Evolutionary conservation across 2,113 vertebrate species (phyloP), one percentile per base, ranked within the genome.

Genomic region (Chionomys nivalis): DNA sequence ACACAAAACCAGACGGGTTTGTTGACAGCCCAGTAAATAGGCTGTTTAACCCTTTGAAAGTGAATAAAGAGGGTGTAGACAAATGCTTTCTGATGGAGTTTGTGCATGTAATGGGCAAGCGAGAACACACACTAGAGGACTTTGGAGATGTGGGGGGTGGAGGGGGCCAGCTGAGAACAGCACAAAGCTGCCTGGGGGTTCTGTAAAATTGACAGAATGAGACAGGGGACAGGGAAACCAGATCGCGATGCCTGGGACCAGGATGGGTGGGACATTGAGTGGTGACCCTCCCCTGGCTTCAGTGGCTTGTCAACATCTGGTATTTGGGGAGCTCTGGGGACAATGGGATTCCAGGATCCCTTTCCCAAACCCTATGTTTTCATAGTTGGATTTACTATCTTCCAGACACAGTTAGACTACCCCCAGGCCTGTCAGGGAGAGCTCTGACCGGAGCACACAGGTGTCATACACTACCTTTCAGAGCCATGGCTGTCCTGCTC

Each of bases 41-140:
- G 99, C 99, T 99, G 99, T 99, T 99, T 99, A 99, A 99, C 99
- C 99, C 99, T 99, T 99, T 99, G 99, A 99, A 99, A 99, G 98
- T 99, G 99, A 99, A 99, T 99, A 98, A 99, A 99, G 99, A 98
- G 98, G 98, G 98, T 86, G 96, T 98, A 99, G 99, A 99, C 99
- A 99, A 99, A 99, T 98, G 98, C 99, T 99, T 99, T 99, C 99
- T 99, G 99, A 99, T 99, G 99, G 99, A 99, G 98, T 99, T 99
- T 99, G 98, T 98, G 98, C 98, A 98, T 98, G 98, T 98, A 98
- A 99, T 97, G 98, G 99, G 99, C 98, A 98, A 99, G 98, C 98
- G 98, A 98, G 97, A 98, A 98, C 98, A 99, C 96, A 93, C 92
- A 61, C 93, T 96, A 2, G 0, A 93, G 87, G 89, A n/a, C 87